phyloP scores from a whole-genome alignment of 2,113 vertebrate species.

The Drymodes brunneopygia region DNA sequence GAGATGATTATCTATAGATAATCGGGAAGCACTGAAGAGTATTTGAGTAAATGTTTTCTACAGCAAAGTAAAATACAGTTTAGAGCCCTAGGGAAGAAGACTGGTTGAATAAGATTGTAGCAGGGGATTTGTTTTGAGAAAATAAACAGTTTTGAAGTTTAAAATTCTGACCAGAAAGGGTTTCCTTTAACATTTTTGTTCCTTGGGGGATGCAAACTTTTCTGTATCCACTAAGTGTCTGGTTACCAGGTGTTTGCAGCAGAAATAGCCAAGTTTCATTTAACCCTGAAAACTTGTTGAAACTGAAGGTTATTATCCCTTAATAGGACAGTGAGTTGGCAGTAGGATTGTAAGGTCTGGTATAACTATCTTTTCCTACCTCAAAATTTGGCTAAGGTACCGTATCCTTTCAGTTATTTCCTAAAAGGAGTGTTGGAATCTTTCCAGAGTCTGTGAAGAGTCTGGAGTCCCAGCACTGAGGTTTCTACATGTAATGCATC shows the following conservation, averaged over 20 bases:
- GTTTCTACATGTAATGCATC: neutral
- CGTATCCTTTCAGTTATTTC: neutral
- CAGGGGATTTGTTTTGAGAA: neutral
- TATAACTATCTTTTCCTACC: neutral
- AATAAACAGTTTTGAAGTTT: neutral
- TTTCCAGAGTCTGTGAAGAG: neutral
- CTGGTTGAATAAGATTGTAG: neutral
- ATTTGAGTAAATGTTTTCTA: neutral
- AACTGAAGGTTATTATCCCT: neutral
- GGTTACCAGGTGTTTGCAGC: neutral
- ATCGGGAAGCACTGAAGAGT: neutral
- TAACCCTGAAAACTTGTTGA: neutral
- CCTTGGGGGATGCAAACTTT: neutral
- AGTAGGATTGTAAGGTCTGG: neutral
- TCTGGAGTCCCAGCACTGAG: neutral
- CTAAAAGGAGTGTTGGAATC: neutral
- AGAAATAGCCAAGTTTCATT: neutral
- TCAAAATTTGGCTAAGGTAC: neutral
- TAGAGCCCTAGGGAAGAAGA: neutral
- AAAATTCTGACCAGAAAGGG: neutral
- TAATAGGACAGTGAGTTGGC: neutral
- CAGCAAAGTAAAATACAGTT: neutral
- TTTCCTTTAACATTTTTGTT: neutral
- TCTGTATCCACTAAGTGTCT: neutral
- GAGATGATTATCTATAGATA: neutral